Evolutionary conservation across 2,888 invertebrate species (phyloP), one percentile per base, ranked within the genome.

Genomic region (Chymomyza amoena): DNA sequence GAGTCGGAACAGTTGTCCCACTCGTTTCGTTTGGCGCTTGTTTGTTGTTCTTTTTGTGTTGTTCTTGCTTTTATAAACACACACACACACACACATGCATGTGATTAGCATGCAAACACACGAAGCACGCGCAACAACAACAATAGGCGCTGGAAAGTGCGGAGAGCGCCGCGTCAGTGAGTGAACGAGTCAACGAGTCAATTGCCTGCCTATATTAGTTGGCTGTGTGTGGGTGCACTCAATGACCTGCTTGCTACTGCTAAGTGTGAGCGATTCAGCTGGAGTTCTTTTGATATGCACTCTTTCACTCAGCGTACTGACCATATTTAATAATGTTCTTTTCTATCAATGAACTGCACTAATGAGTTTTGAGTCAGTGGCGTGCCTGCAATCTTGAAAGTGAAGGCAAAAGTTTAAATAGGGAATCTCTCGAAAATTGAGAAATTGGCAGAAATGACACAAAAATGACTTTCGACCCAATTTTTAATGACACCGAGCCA

Each of bases 51-150:
- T 75, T 72, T 75, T 61, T 57, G 64, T 57, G 64, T 69, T 64
- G 66, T 64, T 63, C 54, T 54, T 73, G 76, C 72, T 62, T 70
- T 68, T 57, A 39, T 66, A 57, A 61, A 25, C 70, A 32, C 32
- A 32, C 32, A 32, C 32, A 7, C 32, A 32, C 32, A 32, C 7
- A 32, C 7, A 32, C 4, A 32, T 32, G 32, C 7, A 32, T 32
- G 75, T 82, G 88, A 80, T 87, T 83, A 83, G 85, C 87, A 87
- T 87, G 75, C 64, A 25, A 63, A 20, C 68, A 67, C 39, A 45
- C 39, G 39, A 45, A 45, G 1, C 32, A 32, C 5, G 32, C 6
- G 32, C 32, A 32, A 7, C 39, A 45, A 45, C 13, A 13, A 13
- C 39, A 45, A 45, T 13, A 13, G 39, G 3, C 10, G 39, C 39